Conservation (phyloP, 1,140 invertebrate genomes). For the Drosophila arizonae region DNA sequence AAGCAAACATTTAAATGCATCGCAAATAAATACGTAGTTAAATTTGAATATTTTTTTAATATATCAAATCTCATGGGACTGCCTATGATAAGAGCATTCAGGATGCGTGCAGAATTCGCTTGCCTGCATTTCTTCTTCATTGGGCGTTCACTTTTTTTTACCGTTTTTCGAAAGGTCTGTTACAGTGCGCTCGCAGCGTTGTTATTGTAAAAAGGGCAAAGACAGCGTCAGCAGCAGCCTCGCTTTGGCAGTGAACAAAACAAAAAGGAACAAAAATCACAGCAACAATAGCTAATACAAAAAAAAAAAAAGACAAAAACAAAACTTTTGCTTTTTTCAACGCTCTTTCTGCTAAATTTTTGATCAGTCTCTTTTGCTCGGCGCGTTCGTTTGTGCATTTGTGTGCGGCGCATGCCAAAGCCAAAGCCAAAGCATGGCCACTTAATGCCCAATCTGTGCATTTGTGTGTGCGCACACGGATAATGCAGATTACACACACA, state of each 20-base stretch:
- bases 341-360: slow-evolving; percentile 9
- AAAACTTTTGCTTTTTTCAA: slow-evolving; percentile 34
- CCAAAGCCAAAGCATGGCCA: slow-evolving; percentile 46
- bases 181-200: slow-evolving; percentile 11
- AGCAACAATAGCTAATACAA: background rate
- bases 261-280: background rate
- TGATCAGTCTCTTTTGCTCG: slow-evolving; percentile 1
- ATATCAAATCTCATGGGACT: too few relatives aligned
- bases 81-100: background rate
- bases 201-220: slow-evolving; percentile 24
- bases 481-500: slow-evolving; percentile 28
- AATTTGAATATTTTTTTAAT: too few relatives aligned
- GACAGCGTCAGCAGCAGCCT: slow-evolving; percentile 8
- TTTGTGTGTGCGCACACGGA: slow-evolving; percentile 30
- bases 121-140: slow-evolving; percentile 2
- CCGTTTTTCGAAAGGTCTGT: slow-evolving; percentile 36
- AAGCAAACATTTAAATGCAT: too few relatives aligned
- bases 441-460: slow-evolving; percentile 41
- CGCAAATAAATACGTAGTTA: too few relatives aligned
- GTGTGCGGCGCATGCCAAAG: slow-evolving; percentile 45
- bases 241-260: slow-evolving; percentile 21
- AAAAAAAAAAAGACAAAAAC: too few relatives aligned
- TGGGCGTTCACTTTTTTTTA: slow-evolving; percentile 1
- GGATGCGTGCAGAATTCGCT: background rate
- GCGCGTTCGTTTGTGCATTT: slow-evolving; percentile 6